phyloP scores from a whole-genome alignment of 2,797 vertebrate species.

The Notolepis coatsorum region DNA sequence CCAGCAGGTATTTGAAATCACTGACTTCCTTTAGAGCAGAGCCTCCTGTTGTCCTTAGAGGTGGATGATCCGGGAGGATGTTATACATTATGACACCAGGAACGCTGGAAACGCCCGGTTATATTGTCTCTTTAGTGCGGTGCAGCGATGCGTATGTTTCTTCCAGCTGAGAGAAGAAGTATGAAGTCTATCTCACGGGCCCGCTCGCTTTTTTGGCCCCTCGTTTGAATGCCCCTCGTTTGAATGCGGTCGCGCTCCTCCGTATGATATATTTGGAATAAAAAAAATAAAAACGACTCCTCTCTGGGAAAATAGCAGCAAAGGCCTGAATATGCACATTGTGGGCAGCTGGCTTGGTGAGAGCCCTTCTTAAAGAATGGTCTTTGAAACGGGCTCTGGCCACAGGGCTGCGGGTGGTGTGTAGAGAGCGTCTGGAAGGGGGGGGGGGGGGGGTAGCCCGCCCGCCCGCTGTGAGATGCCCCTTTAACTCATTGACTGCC shows the following conservation, averaged over 20 bases:
- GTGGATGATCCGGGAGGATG: no score
- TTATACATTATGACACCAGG: no score
- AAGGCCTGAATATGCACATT: constrained; percentile 42
- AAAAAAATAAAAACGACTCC: constrained; percentile 28
- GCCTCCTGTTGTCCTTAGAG: no score
- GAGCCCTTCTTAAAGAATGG: constrained; percentile 29
- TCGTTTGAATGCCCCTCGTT: constrained; percentile 16
- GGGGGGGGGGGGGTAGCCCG: constrained; percentile 10
- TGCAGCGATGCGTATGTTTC: constrained; percentile 18
- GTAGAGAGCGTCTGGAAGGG: constrained; percentile 1
- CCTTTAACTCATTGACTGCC: no score
- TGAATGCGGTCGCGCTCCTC: constrained; percentile 49
- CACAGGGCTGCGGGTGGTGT: background rate
- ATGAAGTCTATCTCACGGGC: constrained; percentile 8
- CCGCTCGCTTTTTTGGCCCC: constrained; percentile 17
- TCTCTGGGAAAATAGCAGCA: constrained; percentile 29
- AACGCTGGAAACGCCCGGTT: background rate
- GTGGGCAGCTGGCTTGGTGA: constrained; percentile 58
- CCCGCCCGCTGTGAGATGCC: constrained; percentile 42
- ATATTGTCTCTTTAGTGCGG: background rate
- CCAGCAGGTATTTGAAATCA: no score
- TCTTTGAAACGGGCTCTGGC: constrained; percentile 22
- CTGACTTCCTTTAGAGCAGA: no score
- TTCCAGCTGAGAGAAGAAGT: background rate
- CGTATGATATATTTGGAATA: constrained; percentile 59